Evolutionary conservation across 2,888 invertebrate species (phyloP).

Genomic region (Dasypolia templi): DNA sequence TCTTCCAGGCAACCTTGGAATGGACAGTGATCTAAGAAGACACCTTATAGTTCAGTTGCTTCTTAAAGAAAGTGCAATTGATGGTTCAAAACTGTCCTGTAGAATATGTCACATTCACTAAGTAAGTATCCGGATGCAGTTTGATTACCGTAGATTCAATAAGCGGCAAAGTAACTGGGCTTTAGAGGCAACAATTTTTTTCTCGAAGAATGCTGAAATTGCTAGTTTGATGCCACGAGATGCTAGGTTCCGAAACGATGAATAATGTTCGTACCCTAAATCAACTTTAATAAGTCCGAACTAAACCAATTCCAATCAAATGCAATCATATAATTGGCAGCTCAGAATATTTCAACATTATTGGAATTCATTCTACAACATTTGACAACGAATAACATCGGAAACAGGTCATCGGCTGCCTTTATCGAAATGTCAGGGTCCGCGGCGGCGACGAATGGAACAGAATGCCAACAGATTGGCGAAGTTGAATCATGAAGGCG

Average conservation of each 20-base stretch:
- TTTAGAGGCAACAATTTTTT: not conserved
- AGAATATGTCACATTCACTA: not conserved
- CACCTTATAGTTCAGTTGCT: not conserved
- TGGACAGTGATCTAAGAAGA: not conserved
- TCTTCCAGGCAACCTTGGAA: too few species aligned
- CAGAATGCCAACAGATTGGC: slow-evolving; percentile 79
- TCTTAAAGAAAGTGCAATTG: not conserved
- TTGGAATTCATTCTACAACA: slow-evolving; percentile 72
- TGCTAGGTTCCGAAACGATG: slow-evolving; percentile 43
- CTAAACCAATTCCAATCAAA: slow-evolving; percentile 49
- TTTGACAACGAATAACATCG: slow-evolving; percentile 74
- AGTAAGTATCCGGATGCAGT: not conserved
- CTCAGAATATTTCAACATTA: slow-evolving; percentile 64
- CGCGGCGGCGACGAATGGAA: slow-evolving; percentile 72
- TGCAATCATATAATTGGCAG: slow-evolving; percentile 53
- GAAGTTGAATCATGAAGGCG: slow-evolving; percentile 59
- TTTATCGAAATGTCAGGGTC: slow-evolving; percentile 87
- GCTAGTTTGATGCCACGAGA: slow-evolving; percentile 14
- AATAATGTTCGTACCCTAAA: slow-evolving; percentile 38
- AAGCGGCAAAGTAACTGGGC: not conserved
- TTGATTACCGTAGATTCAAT: not conserved
- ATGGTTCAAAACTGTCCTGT: not conserved
- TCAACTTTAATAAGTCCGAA: slow-evolving; percentile 58
- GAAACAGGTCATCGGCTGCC: slow-evolving; percentile 80
- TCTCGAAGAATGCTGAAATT: not conserved